Percentiles rank a stretch among this genome's conserved stretches.
These are phyloP conservation scores for Megalops cyprinoides DNA, from an alignment of 2,797 vertebrate genomes.

Conservation along the genomic window DNA sequence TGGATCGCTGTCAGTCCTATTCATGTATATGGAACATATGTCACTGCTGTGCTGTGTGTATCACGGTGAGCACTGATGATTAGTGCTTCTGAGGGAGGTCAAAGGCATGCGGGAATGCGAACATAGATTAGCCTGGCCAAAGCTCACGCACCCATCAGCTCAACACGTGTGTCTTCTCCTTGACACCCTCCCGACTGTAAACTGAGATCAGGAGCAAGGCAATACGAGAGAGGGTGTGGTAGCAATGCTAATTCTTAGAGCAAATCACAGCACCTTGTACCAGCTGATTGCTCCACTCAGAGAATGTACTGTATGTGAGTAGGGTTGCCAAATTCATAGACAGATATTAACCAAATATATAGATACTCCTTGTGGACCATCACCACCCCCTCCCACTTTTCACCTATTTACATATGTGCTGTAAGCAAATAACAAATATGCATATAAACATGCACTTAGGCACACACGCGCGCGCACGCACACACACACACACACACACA, in stretches of 20 bases:
- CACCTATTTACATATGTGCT: not conserved
- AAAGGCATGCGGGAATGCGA: not conserved
- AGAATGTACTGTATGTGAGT: not conserved
- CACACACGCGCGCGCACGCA: too few species aligned
- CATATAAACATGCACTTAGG: too few species aligned
- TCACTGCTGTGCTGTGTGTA: too few species aligned
- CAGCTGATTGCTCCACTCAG: not conserved
- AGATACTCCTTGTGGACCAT: not conserved
- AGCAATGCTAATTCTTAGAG: too few species aligned
- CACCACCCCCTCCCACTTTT: not conserved
- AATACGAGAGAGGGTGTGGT: not conserved
- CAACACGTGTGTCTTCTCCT: too few species aligned
- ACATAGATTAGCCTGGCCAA: not conserved
- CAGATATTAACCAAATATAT: not conserved
- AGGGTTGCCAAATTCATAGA: not conserved
- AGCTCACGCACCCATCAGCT: not conserved
- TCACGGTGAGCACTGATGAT: not conserved
- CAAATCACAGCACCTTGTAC: not conserved
- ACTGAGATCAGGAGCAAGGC: not conserved
- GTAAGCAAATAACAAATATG: too few species aligned
- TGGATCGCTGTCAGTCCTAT: not conserved
- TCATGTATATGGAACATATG: not conserved
- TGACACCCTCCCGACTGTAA: not conserved
- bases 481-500: too few species aligned
- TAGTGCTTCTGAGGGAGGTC: not conserved